Base-by-base conservation (phyloP, 2,113 vertebrate genomes). In the Varanus salvator region DNA sequence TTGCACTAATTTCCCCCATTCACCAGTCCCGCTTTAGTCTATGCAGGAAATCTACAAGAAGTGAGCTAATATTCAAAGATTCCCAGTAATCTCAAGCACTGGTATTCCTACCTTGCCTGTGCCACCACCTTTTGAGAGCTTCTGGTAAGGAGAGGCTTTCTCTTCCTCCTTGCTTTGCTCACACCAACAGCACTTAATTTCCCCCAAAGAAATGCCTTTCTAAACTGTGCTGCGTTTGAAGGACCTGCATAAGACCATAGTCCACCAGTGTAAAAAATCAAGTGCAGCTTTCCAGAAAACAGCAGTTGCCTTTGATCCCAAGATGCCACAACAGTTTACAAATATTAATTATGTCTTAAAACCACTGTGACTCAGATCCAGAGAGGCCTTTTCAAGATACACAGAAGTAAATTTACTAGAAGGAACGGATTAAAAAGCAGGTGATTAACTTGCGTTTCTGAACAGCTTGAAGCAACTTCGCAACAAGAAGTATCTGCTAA, bases 271-370 rank as follows among this genome's bases (percentile, higher is more conserved):
- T 90, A 80, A 29, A 78, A 91, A 44, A 72, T 15, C 9, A 34
- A 91, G 74, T 5, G 27, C 74, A 77, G 54, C 84, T 85, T 31
- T 48, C 77, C 68, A 89, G 75, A 80, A 88, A 87, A 77, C 34
- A 85, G 54, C 77, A 71, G 89, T 93, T 15, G 85, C 12, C 15
- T 93, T 86, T 87, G 80, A 93, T 90, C 81, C 78, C 60, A 75
- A 64, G 91, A 19, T 82, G 85, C 80, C 75, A 87, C 14, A 90
- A 54, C n/a, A 78, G 4, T 86, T 91, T 85, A 90, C 76, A 93
- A 85, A 89, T 68, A 94, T 89, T 94, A 90, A 90, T 86, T 89
- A 80, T 72, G 72, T 72, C 27, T 60, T 48, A 54, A 86, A 75
- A 8, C n/a, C 52, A 60, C 1, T 54, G 68, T 52, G 31, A 17